phyloP scores from a whole-genome alignment of 2,113 vertebrate genomes.

The Mormyrus lacerda region DNA sequence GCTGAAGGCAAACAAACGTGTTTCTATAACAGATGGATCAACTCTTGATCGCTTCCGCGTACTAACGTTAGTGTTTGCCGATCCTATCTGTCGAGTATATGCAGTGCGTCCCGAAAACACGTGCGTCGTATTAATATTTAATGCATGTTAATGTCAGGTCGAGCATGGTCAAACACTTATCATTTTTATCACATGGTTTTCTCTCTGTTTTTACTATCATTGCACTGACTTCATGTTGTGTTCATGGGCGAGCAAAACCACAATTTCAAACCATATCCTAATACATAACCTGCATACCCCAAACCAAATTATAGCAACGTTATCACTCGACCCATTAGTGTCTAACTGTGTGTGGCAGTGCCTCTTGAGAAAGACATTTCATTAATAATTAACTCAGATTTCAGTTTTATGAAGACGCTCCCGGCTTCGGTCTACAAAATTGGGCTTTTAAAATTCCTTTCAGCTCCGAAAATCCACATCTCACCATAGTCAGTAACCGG shows the following conservation, averaged over 20 bases:
- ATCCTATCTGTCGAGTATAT: neutral
- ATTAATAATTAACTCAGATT: constrained; percentile 22
- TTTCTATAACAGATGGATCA: no score
- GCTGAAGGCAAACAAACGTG: neutral
- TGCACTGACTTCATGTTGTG: neutral
- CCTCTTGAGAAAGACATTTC: neutral
- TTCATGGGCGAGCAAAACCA: neutral
- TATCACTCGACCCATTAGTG: neutral
- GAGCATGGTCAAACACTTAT: neutral
- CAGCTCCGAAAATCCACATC: neutral
- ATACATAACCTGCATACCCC: neutral
- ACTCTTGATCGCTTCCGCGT: constrained; percentile 7
- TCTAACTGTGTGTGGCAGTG: neutral
- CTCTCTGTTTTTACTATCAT: neutral
- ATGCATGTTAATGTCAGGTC: neutral
- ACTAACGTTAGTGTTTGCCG: neutral
- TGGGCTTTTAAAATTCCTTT: neutral
- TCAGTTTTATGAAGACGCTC: neutral
- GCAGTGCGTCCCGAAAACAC: neutral
- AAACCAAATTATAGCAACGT: neutral
- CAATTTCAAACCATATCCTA: neutral
- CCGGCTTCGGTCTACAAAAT: neutral
- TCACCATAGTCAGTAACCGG: neutral
- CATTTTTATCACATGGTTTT: neutral
- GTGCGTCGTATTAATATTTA: neutral